phyloP scores from a whole-genome alignment of 2,888 invertebrate species.

The Odontomyia ornata region DNA sequence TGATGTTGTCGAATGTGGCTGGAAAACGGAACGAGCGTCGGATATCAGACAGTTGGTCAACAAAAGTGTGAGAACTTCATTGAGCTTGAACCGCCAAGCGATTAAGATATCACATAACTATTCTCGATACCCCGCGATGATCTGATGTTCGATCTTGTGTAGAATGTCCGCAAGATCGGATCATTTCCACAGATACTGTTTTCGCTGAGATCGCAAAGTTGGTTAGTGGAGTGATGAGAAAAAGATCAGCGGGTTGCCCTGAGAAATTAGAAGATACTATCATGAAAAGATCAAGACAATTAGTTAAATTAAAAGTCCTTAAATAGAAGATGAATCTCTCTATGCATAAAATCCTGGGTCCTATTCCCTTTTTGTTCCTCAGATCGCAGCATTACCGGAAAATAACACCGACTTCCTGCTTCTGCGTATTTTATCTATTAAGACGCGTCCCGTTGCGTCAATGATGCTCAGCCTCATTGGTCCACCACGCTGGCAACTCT shows the following conservation, averaged over 20 bases:
- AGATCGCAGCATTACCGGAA: no score
- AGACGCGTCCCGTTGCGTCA: not conserved
- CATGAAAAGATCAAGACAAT: not conserved
- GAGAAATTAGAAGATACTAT: no score
- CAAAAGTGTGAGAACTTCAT: constrained; percentile 43
- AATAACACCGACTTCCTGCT: no score
- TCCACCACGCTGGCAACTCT: not conserved
- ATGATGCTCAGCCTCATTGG: not conserved
- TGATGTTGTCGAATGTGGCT: constrained; percentile 28
- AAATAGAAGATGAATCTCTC: no score
- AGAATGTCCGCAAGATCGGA: constrained; percentile 19
- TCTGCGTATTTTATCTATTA: no score
- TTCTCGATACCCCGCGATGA: constrained; percentile 31
- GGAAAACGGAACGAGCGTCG: constrained; percentile 13
- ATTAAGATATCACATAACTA: constrained; percentile 31
- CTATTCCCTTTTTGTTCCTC: no score
- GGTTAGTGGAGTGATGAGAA: not conserved
- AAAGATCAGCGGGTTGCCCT: not conserved
- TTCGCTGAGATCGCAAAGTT: constrained; percentile 4
- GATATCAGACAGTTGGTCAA: constrained; percentile 29
- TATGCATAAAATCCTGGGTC: no score
- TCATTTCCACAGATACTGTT: constrained; percentile 21
- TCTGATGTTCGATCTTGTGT: constrained; percentile 34
- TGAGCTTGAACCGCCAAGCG: constrained; percentile 20
- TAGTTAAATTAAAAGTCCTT: no score